A percentile compares a stretch with the other conserved stretches of the same genome.
phyloP scores from a whole-genome alignment of 2,113 vertebrate genomes.

The Phoenicopterus ruber region DNA sequence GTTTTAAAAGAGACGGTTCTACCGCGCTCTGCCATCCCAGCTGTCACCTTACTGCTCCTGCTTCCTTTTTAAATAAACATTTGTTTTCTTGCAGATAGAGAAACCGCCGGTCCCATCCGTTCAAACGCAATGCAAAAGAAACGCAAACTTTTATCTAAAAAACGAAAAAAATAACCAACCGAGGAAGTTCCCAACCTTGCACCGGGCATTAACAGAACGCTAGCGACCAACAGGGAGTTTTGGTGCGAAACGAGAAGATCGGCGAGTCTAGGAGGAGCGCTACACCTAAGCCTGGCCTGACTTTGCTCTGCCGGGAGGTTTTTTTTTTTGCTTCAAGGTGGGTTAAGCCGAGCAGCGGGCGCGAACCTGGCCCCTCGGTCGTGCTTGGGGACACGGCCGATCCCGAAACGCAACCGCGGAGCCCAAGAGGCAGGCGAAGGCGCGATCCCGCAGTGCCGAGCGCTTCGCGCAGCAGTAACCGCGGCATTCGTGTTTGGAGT shows the following conservation, averaged over 20 bases:
- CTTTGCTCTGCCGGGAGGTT: not conserved
- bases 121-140: not conserved
- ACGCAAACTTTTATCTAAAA: not conserved
- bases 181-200: not conserved
- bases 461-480: too few species aligned
- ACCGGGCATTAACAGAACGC: not conserved
- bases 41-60: not conserved
- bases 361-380: not conserved
- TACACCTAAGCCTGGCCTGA: not conserved
- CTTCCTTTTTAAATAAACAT: not conserved
- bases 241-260: not conserved
- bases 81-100: not conserved
- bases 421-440: not conserved
- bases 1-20: not conserved
- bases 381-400: not conserved
- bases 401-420: fast-evolving
- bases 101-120: not conserved
- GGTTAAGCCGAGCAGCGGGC: fast-evolving
- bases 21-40: not conserved
- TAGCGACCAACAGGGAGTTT: not conserved
- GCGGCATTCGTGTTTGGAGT: too few species aligned
- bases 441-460: not conserved
- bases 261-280: not conserved
- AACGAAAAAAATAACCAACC: not conserved
- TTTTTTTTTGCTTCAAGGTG: not conserved